Evolutionary conservation across 2,797 vertebrate species (phyloP).

Genomic region (Oreonectes daqikongensis): DNA sequence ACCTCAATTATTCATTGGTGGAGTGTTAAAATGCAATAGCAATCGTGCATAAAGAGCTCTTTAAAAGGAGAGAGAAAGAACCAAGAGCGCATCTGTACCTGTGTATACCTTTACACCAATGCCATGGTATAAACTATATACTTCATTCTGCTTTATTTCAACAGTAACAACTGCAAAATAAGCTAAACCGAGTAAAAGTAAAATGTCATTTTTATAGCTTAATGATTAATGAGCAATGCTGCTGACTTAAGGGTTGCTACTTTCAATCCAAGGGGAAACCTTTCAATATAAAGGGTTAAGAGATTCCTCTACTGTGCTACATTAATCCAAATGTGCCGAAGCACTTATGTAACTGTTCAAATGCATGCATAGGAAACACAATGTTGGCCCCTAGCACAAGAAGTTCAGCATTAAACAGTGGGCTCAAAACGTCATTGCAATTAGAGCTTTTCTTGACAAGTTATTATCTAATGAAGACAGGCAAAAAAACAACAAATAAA

Average conservation of each 20-base stretch:
- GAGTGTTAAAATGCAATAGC: constrained; percentile 24
- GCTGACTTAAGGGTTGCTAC: neutral
- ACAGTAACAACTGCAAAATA: neutral
- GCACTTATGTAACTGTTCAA: neutral
- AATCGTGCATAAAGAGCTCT: constrained; percentile 22
- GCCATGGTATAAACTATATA: constrained; percentile 5
- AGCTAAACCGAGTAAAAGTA: neutral
- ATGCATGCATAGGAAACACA: neutral
- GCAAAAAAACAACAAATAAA: neutral
- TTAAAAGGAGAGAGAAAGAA: constrained; percentile 8
- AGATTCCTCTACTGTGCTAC: neutral
- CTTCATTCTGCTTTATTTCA: neutral
- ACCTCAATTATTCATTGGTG: constrained; percentile 39
- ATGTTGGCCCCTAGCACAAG: neutral
- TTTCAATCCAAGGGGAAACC: neutral
- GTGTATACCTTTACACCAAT: constrained; percentile 3
- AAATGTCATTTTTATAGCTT: neutral
- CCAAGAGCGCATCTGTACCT: neutral
- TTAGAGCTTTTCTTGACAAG: neutral
- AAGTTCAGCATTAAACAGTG: neutral
- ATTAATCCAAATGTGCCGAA: neutral
- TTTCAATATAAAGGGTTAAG: constrained; percentile 4
- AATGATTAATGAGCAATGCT: neutral
- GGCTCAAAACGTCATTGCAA: neutral
- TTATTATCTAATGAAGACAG: neutral